Evolutionary conservation across 2,888 invertebrate genomes (phyloP), one percentile per base, ranked within the genome.

Genomic region (Trissonchulus latispiculum): DNA sequence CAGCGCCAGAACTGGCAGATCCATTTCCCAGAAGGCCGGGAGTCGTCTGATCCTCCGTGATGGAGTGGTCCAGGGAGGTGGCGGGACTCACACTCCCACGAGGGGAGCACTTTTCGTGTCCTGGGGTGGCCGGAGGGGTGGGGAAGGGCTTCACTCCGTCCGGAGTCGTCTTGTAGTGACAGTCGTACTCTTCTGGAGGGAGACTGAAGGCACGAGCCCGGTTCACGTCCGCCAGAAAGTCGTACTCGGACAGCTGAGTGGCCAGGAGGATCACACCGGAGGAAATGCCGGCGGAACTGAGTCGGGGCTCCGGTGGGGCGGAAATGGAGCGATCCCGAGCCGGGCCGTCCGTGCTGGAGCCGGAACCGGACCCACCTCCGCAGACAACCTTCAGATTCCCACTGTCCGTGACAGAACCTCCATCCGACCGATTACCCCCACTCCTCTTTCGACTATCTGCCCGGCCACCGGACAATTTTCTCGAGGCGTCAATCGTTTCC

Each of bases 261-360:
- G 80, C 80, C 31, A 80, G 75, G 1, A 80, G 76, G 61, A 80
- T 80, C 28, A 80, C 80, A 15, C 80, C 80, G 32, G 66, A n/a
- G 76, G 75, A 3, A 78, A 78, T 8, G 76, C 72, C 18, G 75
- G 71, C 31, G 37, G 31, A 33, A 15, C 48, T 3, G 18, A 8
- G 3, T n/a, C 32, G 23, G 1, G 67, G 28, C 3, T 37, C 48
- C 18, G 29, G 36, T 1, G 66, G 36, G 36, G 32, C 72, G 29
- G 72, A 37, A 8, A 3, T 3, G 2, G 72, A 2, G 48, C 48
- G 36, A 23, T 28, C 36, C n/a, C 66, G 64, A 3, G 32, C 18
- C 15, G 15, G 59, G n/a, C n/a, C 59, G 15, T 59, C 59, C 15
- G 15, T n/a, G 31, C 15, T 15, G 28, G 3, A 18, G 31, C 3